Base-by-base conservation (phyloP, 2,113 vertebrate species). In the Silurus glanis region DNA sequence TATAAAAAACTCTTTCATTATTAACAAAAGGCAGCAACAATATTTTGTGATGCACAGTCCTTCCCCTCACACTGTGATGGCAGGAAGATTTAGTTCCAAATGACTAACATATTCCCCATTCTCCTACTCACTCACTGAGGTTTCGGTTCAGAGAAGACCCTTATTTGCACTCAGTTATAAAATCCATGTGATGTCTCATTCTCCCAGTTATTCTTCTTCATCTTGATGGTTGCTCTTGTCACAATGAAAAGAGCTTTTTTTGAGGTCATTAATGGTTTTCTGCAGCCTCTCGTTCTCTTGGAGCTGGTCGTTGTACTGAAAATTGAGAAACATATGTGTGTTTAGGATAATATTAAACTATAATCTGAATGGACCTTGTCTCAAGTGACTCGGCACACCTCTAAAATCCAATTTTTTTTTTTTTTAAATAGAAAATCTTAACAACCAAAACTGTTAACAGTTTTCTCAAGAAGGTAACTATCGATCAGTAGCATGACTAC, bases 251-350 rank as follows among this genome's bases (percentile, higher is more conserved):
- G 87, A 55, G 83, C 89, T 88, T 55, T 45, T 80, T 56, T 88
- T 84, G 47, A 90, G 85, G 3, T 82, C 84, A 47, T 84, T 88
- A 23, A 96, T 93, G 13, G 94, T 94, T 4, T 87, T 91, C 94
- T 94, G 94, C 28, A 96, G 93, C 62, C 90, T 91, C 86, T 95
- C 91, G 7, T 95, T 95, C 91, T 95, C 95, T 83, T 91, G 90
- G 67, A 89, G 90, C 91, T 95, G 95, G 58, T 95, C 94, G 4
- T 55, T 89, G 90, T 94, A 89, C 95, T 96, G 47, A 83, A 81
- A 12, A 13, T 21, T 23, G 6, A 25, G 82, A 55, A 55, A 83
- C 69, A 0, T 14, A 49, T 21, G 1, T 0, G 16, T 59, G 76
- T 59, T 37, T 45, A 59, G 59, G 21, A 61, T 28, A 21, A 37